Base-by-base conservation (phyloP, 2,888 invertebrate species). In the Drosophila kokeensis region DNA sequence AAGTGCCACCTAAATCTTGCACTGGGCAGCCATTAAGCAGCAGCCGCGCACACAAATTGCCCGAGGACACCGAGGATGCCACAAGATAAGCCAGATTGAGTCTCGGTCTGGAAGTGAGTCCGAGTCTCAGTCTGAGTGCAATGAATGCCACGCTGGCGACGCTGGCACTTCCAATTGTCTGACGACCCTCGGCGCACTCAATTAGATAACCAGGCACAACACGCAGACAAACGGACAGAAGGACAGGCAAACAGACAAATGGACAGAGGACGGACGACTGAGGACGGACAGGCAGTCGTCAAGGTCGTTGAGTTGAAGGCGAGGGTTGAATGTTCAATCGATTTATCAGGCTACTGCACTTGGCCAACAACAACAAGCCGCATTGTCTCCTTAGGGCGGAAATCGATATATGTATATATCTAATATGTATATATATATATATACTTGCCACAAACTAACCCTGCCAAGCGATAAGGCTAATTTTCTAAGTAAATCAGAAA, bases 161-260 rank as follows among this genome's bases (percentile, higher is more conserved):
- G 63, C 61, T 64, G 67, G 73, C 86, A 82, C 87, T 88, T 81
- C 81, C 73, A 79, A 81, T 76, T 87, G 79, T 81, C 81, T 71
- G 69, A 72, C 52, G 69, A 68, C 49, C 61, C 67, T 61, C 66
- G 57, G 62, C 66, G 69, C 67, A 77, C 69, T 78, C 81, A 81
- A 79, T 77, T 79, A 77, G 79, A 81, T 79, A 79, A 81, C 40
- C 54, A 13, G 34, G 0, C 21, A 24, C 21, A 48, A 18, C 58
- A 48, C 57, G 42, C 50, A 57, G 49, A 52, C 48, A 36, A 45
- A 42, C 21, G 30, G 36, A 58, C 52, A 36, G 42, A 45, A 45
- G 13, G 21, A 45, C 45, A 21, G 45, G 1, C 13, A 45, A 45
- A 15, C 45, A 45, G 21, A 8, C 21, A 45, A 45, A 45, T 15